These are phyloP conservation scores for Macrochelys suwanniensis DNA, from an alignment of 2,797 vertebrate species.

Conservation along the genomic window DNA sequence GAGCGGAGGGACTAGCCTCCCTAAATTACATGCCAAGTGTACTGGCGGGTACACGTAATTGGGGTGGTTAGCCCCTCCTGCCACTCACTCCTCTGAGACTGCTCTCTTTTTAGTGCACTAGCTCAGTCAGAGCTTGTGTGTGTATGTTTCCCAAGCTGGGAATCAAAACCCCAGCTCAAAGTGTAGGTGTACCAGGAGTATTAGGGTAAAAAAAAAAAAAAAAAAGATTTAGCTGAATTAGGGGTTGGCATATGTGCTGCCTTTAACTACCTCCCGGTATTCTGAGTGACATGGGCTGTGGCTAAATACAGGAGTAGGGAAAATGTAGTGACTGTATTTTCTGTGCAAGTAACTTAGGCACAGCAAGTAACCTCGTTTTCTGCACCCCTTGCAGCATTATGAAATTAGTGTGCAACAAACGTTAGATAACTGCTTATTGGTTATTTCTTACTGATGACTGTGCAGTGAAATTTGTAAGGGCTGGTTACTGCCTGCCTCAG, in stretches of 20 bases:
- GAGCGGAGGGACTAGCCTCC: neutral
- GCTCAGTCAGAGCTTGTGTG: too few species aligned
- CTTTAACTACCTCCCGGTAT: neutral
- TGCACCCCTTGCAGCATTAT: neutral
- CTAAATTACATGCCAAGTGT: neutral
- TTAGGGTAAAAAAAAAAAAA: neutral
- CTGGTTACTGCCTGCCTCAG: neutral
- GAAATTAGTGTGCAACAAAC: neutral
- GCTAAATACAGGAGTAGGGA: neutral
- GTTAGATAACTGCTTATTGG: neutral
- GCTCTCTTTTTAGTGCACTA: neutral
- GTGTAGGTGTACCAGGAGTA: neutral
- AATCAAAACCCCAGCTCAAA: neutral
- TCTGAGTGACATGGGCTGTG: neutral
- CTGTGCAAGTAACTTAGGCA: neutral
- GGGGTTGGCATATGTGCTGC: neutral
- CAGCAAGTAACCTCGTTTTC: neutral
- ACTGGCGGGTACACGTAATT: neutral
- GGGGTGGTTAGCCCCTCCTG: neutral
- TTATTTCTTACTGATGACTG: neutral
- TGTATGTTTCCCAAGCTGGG: neutral
- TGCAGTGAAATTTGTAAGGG: neutral
- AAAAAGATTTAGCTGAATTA: neutral
- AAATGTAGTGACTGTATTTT: neutral
- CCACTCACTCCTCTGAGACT: neutral